These are phyloP conservation scores for Scleropages formosus DNA, from an alignment of 2,797 vertebrate species.

Conservation along the genomic window DNA sequence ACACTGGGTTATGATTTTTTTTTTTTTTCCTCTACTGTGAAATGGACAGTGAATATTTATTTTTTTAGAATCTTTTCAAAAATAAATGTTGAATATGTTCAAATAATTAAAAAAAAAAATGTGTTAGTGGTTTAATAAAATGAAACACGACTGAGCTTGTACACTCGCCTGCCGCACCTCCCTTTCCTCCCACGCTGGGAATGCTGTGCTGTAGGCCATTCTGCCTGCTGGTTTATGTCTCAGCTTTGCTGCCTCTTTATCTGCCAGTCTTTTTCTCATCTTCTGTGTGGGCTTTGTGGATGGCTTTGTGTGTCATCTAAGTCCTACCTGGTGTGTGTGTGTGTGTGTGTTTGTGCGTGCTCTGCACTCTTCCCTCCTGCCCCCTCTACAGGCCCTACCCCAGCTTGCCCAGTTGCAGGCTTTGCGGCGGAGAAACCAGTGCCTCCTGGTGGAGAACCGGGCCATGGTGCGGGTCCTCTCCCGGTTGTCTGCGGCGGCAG, in stretches of 20 bases:
- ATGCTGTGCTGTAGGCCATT: not conserved
- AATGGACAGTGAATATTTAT: too few species aligned
- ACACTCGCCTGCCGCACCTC: too few species aligned
- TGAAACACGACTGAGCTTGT: too few species aligned
- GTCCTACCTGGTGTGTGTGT: constrained; percentile 37
- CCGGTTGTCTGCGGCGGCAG: constrained; percentile 79
- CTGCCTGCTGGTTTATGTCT: not conserved
- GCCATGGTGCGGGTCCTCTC: constrained; percentile 87
- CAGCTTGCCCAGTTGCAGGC: constrained; percentile 87
- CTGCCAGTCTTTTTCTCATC: not conserved
- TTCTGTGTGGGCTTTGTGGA: not conserved
- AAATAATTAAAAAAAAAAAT: too few species aligned
- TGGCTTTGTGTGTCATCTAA: constrained; percentile 28
- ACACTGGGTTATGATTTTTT: too few species aligned
- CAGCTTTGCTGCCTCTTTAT: not conserved
- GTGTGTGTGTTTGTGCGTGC: constrained; percentile 42
- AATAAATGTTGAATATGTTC: too few species aligned
- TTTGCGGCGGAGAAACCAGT: constrained; percentile 83
- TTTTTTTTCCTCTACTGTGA: too few species aligned
- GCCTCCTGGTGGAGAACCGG: constrained; percentile 88
- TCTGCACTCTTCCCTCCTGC: constrained; percentile 57
- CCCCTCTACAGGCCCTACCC: constrained; percentile 80
- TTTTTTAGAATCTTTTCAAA: too few species aligned
- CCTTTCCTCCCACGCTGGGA: not conserved
- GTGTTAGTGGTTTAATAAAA: too few species aligned